phyloP scores from a whole-genome alignment of 2,797 vertebrate species.

The Mastacembelus armatus region DNA sequence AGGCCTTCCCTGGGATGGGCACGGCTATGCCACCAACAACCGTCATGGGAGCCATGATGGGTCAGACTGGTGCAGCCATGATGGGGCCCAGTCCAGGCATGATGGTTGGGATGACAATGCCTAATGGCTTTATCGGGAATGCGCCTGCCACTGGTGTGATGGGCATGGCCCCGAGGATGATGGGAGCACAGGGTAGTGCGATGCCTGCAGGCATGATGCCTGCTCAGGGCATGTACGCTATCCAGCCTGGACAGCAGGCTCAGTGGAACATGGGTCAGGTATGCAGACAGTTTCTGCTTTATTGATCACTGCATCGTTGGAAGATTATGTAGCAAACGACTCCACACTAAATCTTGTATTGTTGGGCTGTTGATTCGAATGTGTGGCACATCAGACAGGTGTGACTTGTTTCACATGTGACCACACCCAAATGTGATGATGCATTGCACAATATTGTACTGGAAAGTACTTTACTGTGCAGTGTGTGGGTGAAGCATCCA shows the following conservation, averaged over 20 bases:
- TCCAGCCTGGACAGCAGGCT: conserved; percentile 89
- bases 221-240: conserved; percentile 89
- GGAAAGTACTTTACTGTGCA: not conserved
- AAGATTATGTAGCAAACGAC: not conserved
- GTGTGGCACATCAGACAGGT: not conserved
- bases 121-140: conserved; percentile 92
- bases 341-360: not conserved
- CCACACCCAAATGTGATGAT: conserved; percentile 24
- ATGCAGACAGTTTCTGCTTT: conserved; percentile 20
- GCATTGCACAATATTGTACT: not conserved
- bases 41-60: conserved; percentile 92
- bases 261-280: conserved; percentile 95
- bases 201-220: conserved; percentile 88
- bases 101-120: conserved; percentile 94
- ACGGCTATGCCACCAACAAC: conserved; percentile 88
- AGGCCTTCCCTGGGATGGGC: conserved; percentile 91
- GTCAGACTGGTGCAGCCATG: conserved; percentile 86
- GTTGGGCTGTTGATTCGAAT: not conserved
- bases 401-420: not conserved
- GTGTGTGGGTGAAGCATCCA: not conserved
- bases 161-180: conserved; percentile 90
- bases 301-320: not conserved
- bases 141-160: conserved; percentile 87
- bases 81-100: conserved; percentile 90
- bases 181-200: conserved; percentile 86